Conservation (phyloP, 2,797 vertebrate genomes). For the Borostomias antarcticus region DNA sequence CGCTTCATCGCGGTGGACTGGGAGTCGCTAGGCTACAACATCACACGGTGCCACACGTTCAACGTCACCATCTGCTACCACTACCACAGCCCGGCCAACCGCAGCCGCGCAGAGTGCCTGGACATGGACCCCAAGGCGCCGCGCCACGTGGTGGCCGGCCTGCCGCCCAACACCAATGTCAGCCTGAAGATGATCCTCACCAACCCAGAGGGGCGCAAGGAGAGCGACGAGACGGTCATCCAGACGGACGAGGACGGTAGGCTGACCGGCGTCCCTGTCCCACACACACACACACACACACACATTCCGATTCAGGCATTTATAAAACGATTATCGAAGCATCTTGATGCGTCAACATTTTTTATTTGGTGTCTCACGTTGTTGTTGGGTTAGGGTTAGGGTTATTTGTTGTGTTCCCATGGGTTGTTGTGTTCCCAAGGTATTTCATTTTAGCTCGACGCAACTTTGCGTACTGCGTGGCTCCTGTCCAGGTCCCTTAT, state of each 20-base stretch:
- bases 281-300: no score
- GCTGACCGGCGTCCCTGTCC: constrained; percentile 22
- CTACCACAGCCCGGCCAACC: constrained; percentile 85
- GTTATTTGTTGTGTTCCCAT: no score
- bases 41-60: constrained; percentile 97
- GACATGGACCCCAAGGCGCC: constrained; percentile 98
- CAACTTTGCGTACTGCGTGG: no score
- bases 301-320: no score
- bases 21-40: constrained; percentile 98
- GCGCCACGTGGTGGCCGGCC: constrained; percentile 88
- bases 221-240: constrained; percentile 95
- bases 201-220: constrained; percentile 96
- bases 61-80: constrained; percentile 99
- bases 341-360: no score
- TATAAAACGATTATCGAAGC: no score
- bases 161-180: constrained; percentile 97
- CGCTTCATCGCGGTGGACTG: constrained; percentile 95
- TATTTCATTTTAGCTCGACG: no score
- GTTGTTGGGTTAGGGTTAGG: no score
- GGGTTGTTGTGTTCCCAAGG: no score
- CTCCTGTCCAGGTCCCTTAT: no score
- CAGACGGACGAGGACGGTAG: constrained; percentile 97
- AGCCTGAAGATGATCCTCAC: constrained; percentile 99
- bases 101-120: constrained; percentile 92
- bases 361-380: no score